Evolutionary conservation across 2,888 invertebrate genomes (phyloP).

Genomic region (Yponomeuta plumbellus): DNA sequence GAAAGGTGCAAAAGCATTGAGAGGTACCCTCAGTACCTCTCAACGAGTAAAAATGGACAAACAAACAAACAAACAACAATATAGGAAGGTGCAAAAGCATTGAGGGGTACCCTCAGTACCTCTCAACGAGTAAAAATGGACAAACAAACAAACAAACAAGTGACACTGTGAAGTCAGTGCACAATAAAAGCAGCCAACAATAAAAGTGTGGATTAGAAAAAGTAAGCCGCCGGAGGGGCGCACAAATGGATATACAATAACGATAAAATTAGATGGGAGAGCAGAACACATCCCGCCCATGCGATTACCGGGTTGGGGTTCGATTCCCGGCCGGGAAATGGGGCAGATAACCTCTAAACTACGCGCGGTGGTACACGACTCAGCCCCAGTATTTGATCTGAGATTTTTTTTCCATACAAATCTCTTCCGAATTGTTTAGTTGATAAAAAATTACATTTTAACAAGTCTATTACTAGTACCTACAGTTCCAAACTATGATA

Average conservation of each 20-base stretch:
- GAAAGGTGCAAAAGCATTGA: too few species aligned
- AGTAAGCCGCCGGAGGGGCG: conserved; percentile 31
- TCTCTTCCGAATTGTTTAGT: too few species aligned
- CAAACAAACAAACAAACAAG: conserved; percentile 22
- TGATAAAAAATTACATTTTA: too few species aligned
- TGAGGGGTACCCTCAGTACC: background rate
- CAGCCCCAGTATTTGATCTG: too few species aligned
- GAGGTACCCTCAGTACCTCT: too few species aligned
- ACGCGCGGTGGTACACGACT: background rate
- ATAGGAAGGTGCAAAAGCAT: too few species aligned
- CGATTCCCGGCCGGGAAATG: conserved; percentile 43
- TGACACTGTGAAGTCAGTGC: conserved; percentile 33
- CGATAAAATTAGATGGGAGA: conserved; percentile 54
- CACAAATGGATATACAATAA: conserved; percentile 53
- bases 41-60: too few species aligned
- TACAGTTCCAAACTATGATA: too few species aligned
- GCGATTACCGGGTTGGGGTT: conserved; percentile 39
- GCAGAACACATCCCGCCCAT: conserved; percentile 56
- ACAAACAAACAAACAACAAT: too few species aligned
- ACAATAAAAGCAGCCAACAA: conserved; percentile 39
- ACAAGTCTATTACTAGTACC: too few species aligned
- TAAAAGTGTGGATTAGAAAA: conserved; percentile 47
- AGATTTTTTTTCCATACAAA: too few species aligned
- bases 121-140: background rate
- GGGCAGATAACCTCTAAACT: conserved; percentile 39